Percentiles rank a stretch among this genome's conserved stretches.
phyloP scores from a whole-genome alignment of 2,888 invertebrate species.

The Nymphalis urticae region DNA sequence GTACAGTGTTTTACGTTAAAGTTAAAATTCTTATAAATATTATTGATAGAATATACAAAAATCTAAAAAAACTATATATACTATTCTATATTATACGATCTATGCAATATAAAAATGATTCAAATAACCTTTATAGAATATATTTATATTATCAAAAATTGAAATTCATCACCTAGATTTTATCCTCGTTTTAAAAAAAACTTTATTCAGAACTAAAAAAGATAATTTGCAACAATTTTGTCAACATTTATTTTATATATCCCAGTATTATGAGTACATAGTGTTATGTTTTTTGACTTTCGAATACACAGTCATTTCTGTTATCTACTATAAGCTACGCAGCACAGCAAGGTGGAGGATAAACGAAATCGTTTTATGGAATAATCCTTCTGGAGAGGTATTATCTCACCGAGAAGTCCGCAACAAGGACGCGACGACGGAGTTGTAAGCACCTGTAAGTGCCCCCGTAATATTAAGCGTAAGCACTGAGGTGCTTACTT shows the following conservation, averaged over 20 bases:
- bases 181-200: background rate
- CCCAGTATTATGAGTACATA: no score
- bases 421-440: slow-evolving; percentile 41
- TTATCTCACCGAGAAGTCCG: slow-evolving; percentile 55
- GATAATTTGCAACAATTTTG: background rate
- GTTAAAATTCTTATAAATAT: no score
- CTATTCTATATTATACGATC: background rate
- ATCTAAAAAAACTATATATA: no score
- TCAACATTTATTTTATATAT: background rate
- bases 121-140: background rate
- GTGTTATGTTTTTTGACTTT: slow-evolving; percentile 1
- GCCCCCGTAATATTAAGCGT: slow-evolving; percentile 38
- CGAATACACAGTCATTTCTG: slow-evolving; percentile 8
- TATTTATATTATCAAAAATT: no score
- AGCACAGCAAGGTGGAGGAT: slow-evolving; percentile 17
- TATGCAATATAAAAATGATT: background rate
- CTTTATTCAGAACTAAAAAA: background rate
- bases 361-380: slow-evolving; percentile 31
- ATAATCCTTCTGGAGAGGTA: slow-evolving; percentile 54
- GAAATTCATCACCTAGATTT: background rate
- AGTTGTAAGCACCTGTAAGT: slow-evolving; percentile 53
- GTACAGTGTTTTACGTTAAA: no score
- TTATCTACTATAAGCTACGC: slow-evolving; percentile 25
- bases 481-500: slow-evolving; percentile 26
- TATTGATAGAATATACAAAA: no score